Percentiles rank a stretch among this genome's conserved stretches.
These are phyloP conservation scores for Ephestia elutella DNA, from an alignment of 1,140 invertebrate genomes.

Conservation along the genomic window DNA sequence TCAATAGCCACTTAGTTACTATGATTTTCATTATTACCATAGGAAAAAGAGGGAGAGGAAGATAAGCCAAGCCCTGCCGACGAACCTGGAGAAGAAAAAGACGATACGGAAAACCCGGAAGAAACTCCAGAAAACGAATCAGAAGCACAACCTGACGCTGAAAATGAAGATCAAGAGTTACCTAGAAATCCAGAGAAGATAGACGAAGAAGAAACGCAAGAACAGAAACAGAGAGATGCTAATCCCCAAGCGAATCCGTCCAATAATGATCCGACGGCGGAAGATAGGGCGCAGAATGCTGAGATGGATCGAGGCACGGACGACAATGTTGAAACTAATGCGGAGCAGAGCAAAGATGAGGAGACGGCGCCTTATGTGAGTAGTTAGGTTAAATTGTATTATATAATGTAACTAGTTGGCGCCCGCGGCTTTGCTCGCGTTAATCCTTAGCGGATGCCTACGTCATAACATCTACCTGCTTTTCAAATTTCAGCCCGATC, in stretches of 20 bases:
- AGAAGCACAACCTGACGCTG: constrained; percentile 32
- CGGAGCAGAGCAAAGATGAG: constrained; percentile 76
- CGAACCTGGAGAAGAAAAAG: constrained; percentile 38
- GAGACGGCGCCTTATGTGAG: constrained; percentile 75
- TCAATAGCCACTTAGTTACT: no score
- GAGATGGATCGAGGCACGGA: constrained; percentile 61
- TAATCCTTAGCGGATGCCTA: no score
- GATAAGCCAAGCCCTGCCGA: constrained; percentile 48
- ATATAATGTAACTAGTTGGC: no score
- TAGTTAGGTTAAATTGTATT: constrained; percentile 7
- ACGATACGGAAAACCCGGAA: constrained; percentile 29
- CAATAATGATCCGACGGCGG: constrained; percentile 74
- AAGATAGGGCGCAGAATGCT: constrained; percentile 66
- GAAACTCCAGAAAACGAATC: constrained; percentile 46
- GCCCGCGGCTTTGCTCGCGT: no score
- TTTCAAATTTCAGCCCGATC: no score
- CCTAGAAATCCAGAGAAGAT: constrained; percentile 65
- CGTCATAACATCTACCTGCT: no score
- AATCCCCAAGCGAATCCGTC: constrained; percentile 75
- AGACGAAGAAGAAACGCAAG: constrained; percentile 73
- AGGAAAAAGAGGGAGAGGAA: constrained; percentile 29
- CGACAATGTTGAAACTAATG: constrained; percentile 75
- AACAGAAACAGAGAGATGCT: constrained; percentile 83
- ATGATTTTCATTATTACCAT: neutral
- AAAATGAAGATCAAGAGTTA: constrained; percentile 48